Evolutionary conservation across 2,888 invertebrate genomes (phyloP).

Genomic region (Orthosia gracilis): DNA sequence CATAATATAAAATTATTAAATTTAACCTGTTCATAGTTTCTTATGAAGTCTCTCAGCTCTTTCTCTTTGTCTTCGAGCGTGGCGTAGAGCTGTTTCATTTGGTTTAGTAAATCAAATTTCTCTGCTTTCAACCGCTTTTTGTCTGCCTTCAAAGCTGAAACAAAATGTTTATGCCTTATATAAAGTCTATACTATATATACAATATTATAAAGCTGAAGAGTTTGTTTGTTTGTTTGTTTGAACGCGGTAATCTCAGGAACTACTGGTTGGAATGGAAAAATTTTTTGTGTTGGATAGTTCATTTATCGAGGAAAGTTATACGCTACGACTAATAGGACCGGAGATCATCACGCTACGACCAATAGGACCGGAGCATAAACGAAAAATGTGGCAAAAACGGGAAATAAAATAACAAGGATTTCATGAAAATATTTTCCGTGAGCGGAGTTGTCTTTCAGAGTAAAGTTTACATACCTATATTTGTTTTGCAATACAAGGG

Average conservation of each 20-base stretch:
- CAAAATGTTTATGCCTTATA: conserved; percentile 65
- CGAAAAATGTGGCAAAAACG: too few relatives aligned
- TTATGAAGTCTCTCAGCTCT: conserved; percentile 97
- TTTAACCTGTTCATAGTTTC: conserved; percentile 97
- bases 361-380: too few relatives aligned
- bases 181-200: too few relatives aligned
- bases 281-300: too few relatives aligned
- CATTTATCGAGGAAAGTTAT: too few relatives aligned
- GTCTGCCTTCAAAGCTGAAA: conserved; percentile 96
- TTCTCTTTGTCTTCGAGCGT: conserved; percentile 98
- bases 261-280: too few relatives aligned
- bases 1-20: conserved; percentile 47
- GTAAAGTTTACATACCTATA: conserved; percentile 15
- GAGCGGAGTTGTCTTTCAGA: background rate
- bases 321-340: too few relatives aligned
- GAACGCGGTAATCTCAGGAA: too few relatives aligned
- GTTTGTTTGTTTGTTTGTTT: too few relatives aligned
- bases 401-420: background rate
- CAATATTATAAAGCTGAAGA: too few relatives aligned
- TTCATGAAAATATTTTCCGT: conserved; percentile 15
- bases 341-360: too few relatives aligned
- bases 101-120: conserved; percentile 97
- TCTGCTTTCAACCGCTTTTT: conserved; percentile 97
- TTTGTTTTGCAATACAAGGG: conserved; percentile 14
- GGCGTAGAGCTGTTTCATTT: conserved; percentile 98